These are phyloP conservation scores for Fregetta grallaria DNA, from an alignment of 2,113 vertebrate species.

Conservation along the genomic window DNA sequence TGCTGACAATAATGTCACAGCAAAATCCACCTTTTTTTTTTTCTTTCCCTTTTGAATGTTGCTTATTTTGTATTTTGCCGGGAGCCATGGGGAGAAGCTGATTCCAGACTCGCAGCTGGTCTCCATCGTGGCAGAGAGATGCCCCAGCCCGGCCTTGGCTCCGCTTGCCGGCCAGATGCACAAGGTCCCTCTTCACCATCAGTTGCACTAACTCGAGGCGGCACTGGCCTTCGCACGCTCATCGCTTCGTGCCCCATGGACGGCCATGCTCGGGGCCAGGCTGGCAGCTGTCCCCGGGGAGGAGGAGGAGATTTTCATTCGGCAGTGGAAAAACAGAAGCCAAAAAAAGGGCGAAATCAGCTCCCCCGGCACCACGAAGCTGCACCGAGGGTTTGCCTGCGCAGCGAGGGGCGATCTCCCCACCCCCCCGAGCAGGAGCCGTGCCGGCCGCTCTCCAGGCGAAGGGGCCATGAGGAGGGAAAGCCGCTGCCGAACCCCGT, in stretches of 20 bases:
- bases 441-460: no score
- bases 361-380: background rate
- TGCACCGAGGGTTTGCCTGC: background rate
- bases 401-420: background rate
- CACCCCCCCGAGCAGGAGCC: accelerated
- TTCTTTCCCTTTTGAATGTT: background rate
- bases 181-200: background rate
- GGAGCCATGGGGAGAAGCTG: background rate
- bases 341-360: no score
- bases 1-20: background rate
- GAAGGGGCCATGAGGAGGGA: no score
- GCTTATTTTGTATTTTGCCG: background rate
- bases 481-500: background rate
- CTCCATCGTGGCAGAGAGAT: background rate
- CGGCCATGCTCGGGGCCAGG: accelerated
- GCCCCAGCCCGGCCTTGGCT: background rate
- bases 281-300: background rate
- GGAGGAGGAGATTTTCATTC: background rate
- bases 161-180: accelerated
- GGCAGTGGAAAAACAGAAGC: background rate
- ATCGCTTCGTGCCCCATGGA: no score
- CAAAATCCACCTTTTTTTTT: background rate
- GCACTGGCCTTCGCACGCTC: background rate
- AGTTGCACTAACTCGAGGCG: background rate
- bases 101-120: background rate